These are phyloP conservation scores for Leptothorax acervorum DNA, from an alignment of 2,888 invertebrate genomes.

Conservation along the genomic window DNA sequence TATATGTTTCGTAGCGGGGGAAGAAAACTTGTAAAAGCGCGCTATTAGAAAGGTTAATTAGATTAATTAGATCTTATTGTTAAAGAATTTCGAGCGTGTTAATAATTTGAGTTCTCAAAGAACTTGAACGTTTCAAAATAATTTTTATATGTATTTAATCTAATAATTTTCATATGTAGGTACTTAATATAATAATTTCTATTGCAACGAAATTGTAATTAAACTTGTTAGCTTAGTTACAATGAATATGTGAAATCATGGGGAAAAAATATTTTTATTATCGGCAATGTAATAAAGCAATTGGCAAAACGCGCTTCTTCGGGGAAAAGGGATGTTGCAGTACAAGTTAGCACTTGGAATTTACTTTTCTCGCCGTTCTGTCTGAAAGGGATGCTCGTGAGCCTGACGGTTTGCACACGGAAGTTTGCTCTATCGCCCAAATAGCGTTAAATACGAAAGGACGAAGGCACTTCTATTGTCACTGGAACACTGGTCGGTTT, in stretches of 20 bases:
- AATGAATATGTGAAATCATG: conserved; percentile 4
- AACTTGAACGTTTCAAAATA: not conserved
- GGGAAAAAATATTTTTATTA: conserved; percentile 5
- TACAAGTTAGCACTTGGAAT: conserved; percentile 46
- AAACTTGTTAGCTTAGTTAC: not conserved
- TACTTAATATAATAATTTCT: not conserved
- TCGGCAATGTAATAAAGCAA: conserved; percentile 19
- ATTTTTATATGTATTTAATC: not conserved
- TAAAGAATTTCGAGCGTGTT: not conserved
- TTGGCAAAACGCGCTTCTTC: not conserved
- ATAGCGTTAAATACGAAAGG: conserved; percentile 51
- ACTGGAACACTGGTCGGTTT: conserved; percentile 15
- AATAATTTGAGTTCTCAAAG: not conserved
- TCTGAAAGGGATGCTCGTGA: not conserved
- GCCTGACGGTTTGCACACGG: conserved; percentile 1
- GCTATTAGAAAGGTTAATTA: not conserved
- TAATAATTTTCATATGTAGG: not conserved
- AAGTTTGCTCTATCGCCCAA: conserved; percentile 54
- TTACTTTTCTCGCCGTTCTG: conserved; percentile 36
- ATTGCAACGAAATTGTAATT: not conserved
- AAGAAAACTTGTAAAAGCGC: not conserved
- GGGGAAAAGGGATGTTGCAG: conserved; percentile 16
- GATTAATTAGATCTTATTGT: not conserved
- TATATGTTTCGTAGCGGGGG: not conserved
- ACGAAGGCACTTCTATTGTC: conserved; percentile 33